Conservation (phyloP, 2,888 invertebrate genomes). For the Linnaemya tessellans region DNA sequence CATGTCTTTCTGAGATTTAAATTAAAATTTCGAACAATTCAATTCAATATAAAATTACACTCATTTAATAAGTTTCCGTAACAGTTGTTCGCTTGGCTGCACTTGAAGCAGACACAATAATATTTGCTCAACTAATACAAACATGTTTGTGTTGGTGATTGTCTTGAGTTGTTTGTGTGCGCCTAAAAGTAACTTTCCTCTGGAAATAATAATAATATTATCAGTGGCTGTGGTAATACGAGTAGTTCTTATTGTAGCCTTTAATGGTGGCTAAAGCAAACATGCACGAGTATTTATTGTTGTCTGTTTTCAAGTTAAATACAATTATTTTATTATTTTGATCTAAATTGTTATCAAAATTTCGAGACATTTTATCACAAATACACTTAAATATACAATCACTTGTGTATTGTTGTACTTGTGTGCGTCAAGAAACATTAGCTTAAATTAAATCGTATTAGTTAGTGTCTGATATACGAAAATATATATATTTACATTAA, state of each 20-base stretch:
- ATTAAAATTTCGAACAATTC: no score
- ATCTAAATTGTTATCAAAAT: constrained; percentile 25
- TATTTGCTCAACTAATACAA: constrained; percentile 15
- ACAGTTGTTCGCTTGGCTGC: constrained; percentile 1
- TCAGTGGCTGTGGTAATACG: neutral
- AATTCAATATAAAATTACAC: neutral
- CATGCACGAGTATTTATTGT: constrained; percentile 41
- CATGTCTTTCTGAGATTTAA: no score
- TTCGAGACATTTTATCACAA: neutral
- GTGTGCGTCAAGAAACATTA: no score
- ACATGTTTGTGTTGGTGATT: constrained; percentile 31
- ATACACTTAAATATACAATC: neutral
- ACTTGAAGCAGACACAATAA: constrained; percentile 17
- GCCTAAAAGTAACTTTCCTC: constrained; percentile 42
- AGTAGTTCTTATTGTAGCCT: constrained; percentile 14
- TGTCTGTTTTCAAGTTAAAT: constrained; percentile 40
- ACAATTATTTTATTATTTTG: constrained; percentile 62
- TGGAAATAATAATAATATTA: constrained; percentile 57
- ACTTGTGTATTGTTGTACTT: neutral
- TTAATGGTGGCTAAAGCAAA: constrained; percentile 29
- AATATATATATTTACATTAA: no score
- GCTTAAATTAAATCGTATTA: no score
- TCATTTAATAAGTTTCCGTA: neutral
- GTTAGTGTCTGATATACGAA: neutral
- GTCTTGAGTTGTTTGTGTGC: constrained; percentile 36